Conservation (phyloP, 2,888 invertebrate species). For the Lydus trimaculatus region DNA sequence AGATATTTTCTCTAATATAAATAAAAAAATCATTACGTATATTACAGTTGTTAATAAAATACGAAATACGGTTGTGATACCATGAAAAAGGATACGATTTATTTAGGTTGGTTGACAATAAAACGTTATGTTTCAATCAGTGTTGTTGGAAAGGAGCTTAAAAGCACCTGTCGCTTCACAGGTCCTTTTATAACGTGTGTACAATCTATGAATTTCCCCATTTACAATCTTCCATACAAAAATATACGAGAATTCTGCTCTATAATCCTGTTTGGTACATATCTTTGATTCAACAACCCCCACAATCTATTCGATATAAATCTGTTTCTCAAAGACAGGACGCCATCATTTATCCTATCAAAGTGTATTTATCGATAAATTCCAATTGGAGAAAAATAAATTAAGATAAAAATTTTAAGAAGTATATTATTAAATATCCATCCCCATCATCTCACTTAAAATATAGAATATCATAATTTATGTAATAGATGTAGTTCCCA, state of each 20-base stretch:
- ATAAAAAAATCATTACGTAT: not conserved
- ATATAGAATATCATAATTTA: slow-evolving; percentile 27
- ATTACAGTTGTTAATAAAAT: not conserved
- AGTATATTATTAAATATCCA: not conserved
- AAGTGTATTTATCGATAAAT: not conserved
- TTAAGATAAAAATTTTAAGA: not conserved
- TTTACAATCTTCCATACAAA: slow-evolving; percentile 17
- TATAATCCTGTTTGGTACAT: slow-evolving; percentile 30
- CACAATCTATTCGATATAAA: slow-evolving; percentile 9
- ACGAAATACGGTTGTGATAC: not conserved
- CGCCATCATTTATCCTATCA: not conserved
- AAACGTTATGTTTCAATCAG: not conserved
- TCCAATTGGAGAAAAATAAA: not conserved
- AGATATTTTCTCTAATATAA: too few species aligned
- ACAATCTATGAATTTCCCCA: slow-evolving; percentile 21
- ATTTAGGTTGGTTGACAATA: slow-evolving; percentile 3
- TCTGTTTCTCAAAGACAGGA: not conserved
- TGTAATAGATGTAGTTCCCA: slow-evolving; percentile 23
- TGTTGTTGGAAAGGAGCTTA: slow-evolving; percentile 28
- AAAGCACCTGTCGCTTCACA: slow-evolving; percentile 32
- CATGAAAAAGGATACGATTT: slow-evolving; percentile 6
- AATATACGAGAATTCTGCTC: slow-evolving; percentile 15
- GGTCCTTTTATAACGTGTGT: slow-evolving; percentile 19
- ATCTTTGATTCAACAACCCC: slow-evolving; percentile 26
- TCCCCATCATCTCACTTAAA: slow-evolving; percentile 17